A percentile compares a stretch with the other conserved stretches of the same genome.
Evolutionary conservation across 2,888 invertebrate species (phyloP).

Genomic region (Caenorhabditis uteleia): DNA sequence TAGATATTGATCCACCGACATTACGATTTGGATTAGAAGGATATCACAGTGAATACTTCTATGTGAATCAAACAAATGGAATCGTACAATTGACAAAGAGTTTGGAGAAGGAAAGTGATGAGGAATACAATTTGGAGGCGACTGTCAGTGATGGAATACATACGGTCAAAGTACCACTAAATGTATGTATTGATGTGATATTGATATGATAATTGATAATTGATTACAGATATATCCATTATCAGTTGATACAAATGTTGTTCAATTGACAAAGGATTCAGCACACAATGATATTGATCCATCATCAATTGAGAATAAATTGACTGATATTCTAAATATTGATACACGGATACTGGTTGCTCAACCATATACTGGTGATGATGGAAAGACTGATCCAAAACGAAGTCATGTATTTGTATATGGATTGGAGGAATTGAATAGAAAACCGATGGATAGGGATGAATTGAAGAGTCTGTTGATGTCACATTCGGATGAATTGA

Average conservation of each 20-base stretch:
- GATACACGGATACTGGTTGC: constrained; percentile 60
- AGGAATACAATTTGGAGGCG: constrained; percentile 46
- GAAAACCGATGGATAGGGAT: constrained; percentile 46
- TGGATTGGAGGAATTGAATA: constrained; percentile 47
- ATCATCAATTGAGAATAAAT: constrained; percentile 34
- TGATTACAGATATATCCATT: constrained; percentile 52
- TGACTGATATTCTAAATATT: constrained; percentile 42
- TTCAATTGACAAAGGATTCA: constrained; percentile 53
- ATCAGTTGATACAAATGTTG: constrained; percentile 58
- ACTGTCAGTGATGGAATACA: constrained; percentile 56
- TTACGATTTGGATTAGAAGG: constrained; percentile 45
- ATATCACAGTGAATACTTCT: constrained; percentile 43
- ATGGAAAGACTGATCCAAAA: constrained; percentile 46
- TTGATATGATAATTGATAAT: background rate
- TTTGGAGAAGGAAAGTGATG: constrained; percentile 28
- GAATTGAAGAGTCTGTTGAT: constrained; percentile 32
- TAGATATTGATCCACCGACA: constrained; percentile 38
- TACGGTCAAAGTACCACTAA: constrained; percentile 45
- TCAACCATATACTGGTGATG: constrained; percentile 49
- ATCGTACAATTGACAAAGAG: constrained; percentile 42
- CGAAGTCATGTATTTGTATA: constrained; percentile 60
- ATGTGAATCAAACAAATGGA: constrained; percentile 54
- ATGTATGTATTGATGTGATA: constrained; percentile 23
- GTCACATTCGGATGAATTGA: constrained; percentile 9
- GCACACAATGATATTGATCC: constrained; percentile 52